phyloP scores from a whole-genome alignment of 1,140 invertebrate species.

The Daktulosphaira vitifoliae region DNA sequence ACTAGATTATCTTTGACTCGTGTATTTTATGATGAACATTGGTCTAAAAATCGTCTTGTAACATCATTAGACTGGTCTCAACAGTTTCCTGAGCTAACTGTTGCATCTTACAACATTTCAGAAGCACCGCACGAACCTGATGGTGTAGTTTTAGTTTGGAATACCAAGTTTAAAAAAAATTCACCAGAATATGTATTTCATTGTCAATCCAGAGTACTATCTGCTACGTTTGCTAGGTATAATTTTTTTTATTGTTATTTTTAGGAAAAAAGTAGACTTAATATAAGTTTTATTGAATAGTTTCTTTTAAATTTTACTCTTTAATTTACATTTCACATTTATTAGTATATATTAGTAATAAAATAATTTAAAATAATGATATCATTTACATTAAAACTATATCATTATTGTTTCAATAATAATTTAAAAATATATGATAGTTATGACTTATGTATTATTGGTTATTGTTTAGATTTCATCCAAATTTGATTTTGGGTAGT shows the following conservation, averaged over 20 bases:
- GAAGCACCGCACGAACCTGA: slow-evolving; percentile 94
- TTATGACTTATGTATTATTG: too few species aligned
- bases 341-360: too few species aligned
- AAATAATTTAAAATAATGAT: too few species aligned
- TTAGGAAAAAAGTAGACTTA: too few species aligned
- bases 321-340: too few species aligned
- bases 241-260: too few species aligned
- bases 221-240: slow-evolving; percentile 81
- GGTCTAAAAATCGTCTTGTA: slow-evolving; percentile 90
- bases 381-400: too few species aligned
- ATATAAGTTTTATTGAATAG: too few species aligned
- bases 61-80: slow-evolving; percentile 93
- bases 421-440: too few species aligned
- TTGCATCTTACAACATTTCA: slow-evolving; percentile 92
- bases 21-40: slow-evolving; percentile 87
- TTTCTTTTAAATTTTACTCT: too few species aligned
- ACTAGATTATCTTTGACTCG: slow-evolving; percentile 80
- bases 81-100: slow-evolving; percentile 87
- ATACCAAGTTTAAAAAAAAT: slow-evolving; percentile 93
- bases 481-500: slow-evolving; percentile 92
- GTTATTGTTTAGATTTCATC: slow-evolving; percentile 84
- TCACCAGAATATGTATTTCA: slow-evolving; percentile 97
- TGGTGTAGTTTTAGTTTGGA: slow-evolving; percentile 95
- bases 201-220: slow-evolving; percentile 94
- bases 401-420: too few species aligned